Conservation (phyloP, 2,797 vertebrate species). For the Peromyscus attwateri region DNA sequence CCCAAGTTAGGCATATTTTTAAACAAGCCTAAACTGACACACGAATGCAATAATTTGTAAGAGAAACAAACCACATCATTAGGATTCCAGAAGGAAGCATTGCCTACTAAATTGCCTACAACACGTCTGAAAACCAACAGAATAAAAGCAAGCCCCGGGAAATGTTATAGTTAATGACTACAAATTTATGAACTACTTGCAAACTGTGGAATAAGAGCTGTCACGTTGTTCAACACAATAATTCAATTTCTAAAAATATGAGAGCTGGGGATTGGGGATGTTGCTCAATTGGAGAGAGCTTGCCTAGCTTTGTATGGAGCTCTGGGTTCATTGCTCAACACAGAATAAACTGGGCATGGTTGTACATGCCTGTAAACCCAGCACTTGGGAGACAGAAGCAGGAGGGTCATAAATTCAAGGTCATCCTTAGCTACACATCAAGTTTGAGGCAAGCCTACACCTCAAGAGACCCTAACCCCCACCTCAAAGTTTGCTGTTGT, state of each 20-base stretch:
- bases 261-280: neutral
- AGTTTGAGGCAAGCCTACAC: neutral
- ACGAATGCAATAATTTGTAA: slow-evolving; percentile 49
- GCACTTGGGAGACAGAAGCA: neutral
- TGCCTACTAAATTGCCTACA: neutral
- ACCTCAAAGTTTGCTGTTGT: neutral
- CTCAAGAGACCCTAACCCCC: neutral
- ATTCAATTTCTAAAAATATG: slow-evolving; percentile 39
- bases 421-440: neutral
- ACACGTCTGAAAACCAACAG: neutral
- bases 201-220: neutral
- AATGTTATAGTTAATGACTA: neutral
- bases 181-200: neutral
- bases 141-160: slow-evolving; percentile 1
- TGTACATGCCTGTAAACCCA: neutral
- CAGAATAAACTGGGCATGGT: neutral
- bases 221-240: neutral
- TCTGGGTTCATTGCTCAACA: neutral
- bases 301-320: neutral
- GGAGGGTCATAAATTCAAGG: neutral
- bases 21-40: slow-evolving; percentile 58
- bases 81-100: slow-evolving; percentile 18
- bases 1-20: neutral
- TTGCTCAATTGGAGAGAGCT: neutral
- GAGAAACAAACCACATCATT: slow-evolving; percentile 47